Percentiles rank a stretch among this genome's conserved stretches.
phyloP scores from a whole-genome alignment of 2,888 invertebrate species.

The Lepidochitona cinerea region DNA sequence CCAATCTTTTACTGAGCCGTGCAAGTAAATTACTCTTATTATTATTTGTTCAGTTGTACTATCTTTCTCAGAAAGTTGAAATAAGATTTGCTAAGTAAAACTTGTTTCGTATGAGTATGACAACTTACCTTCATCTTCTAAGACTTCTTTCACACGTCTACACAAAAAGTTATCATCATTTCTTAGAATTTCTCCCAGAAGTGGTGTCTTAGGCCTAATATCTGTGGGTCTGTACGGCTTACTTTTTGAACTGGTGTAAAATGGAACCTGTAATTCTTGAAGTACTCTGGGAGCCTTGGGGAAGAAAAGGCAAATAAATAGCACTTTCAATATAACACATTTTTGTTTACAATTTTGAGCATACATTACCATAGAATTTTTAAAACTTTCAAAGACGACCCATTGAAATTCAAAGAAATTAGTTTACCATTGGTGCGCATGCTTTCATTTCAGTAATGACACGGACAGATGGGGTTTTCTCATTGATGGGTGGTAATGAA shows the following conservation, averaged over 20 bases:
- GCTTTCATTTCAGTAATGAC: slow-evolving; percentile 1
- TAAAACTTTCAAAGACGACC: neutral
- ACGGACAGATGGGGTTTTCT: slow-evolving; percentile 37
- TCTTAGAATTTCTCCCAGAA: neutral
- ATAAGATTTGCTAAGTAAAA: too few species aligned
- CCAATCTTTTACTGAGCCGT: too few species aligned
- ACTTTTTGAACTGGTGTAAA: neutral
- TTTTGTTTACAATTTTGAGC: neutral
- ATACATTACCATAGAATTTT: neutral
- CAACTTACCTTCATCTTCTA: neutral
- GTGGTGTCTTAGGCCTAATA: neutral
- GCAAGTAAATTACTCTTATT: too few species aligned
- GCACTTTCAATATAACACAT: neutral
- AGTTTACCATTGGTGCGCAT: neutral
- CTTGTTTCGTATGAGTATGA: too few species aligned
- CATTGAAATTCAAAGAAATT: too few species aligned
- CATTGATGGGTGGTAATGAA: slow-evolving; percentile 39
- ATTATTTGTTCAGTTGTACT: too few species aligned
- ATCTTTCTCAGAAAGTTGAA: too few species aligned
- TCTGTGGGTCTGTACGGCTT: neutral
- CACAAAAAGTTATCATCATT: slow-evolving; percentile 8
- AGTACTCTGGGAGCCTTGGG: neutral
- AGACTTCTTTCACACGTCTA: neutral
- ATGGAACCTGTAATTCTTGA: neutral
- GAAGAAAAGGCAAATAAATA: neutral